These are phyloP conservation scores for Eurosta solidaginis DNA, from an alignment of 1,140 invertebrate genomes.

Conservation along the genomic window DNA sequence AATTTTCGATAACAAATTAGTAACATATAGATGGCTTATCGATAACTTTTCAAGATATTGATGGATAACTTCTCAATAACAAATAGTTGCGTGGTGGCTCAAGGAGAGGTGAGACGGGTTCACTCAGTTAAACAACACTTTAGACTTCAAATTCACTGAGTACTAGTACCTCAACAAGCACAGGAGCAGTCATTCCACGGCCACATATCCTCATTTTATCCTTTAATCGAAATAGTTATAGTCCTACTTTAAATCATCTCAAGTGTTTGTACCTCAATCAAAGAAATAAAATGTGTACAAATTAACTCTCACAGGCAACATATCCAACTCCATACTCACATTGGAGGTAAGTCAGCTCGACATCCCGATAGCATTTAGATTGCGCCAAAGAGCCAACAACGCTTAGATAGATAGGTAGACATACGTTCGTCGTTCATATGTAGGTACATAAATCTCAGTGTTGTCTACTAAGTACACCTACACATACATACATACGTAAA, in stretches of 20 bases:
- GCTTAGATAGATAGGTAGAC: neutral
- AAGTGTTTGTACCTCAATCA: neutral
- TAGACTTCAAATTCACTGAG: too few relatives aligned
- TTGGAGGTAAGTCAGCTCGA: neutral
- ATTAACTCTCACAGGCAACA: neutral
- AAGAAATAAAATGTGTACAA: neutral
- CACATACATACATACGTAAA: neutral
- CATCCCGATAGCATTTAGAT: neutral
- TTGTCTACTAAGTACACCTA: neutral
- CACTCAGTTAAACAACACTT: too few relatives aligned
- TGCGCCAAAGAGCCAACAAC: neutral
- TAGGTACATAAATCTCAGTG: conserved; percentile 16
- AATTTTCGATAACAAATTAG: too few relatives aligned
- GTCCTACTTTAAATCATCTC: neutral
- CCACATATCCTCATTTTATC: too few relatives aligned
- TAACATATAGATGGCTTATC: too few relatives aligned
- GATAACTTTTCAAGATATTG: too few relatives aligned
- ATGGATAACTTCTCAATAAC: too few relatives aligned
- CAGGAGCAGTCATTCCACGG: too few relatives aligned
- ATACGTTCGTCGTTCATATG: conserved; percentile 4
- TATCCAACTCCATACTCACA: neutral
- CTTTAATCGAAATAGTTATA: too few relatives aligned
- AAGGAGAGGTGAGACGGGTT: too few relatives aligned
- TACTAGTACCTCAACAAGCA: too few relatives aligned
- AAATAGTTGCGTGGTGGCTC: too few relatives aligned